Evolutionary conservation across 2,888 invertebrate species (phyloP).

Genomic region (Timandra comae): DNA sequence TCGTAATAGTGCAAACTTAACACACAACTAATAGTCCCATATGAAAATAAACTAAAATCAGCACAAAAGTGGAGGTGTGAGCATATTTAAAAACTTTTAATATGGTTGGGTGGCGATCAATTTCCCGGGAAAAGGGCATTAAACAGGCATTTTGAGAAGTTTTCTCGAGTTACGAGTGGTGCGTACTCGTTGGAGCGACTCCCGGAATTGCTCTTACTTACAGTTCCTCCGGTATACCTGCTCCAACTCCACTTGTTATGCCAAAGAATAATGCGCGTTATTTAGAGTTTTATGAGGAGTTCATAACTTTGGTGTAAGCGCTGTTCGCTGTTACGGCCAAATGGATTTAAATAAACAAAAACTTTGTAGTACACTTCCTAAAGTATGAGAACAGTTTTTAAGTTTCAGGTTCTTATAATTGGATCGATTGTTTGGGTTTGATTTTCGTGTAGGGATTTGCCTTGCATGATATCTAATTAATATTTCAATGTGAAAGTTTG

Average conservation of each 20-base stretch:
- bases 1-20: too few species aligned
- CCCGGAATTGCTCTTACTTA: conserved; percentile 47
- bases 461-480: too few species aligned
- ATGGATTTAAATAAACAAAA: conserved; percentile 2
- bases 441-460: too few species aligned
- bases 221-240: conserved; percentile 40
- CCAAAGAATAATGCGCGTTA: conserved; percentile 37
- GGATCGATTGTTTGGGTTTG: too few species aligned
- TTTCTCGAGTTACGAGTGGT: conserved; percentile 34
- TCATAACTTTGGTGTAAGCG: conserved; percentile 21
- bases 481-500: too few species aligned
- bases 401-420: too few species aligned
- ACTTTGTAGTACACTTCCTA: too few species aligned
- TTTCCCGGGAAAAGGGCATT: conserved; percentile 44
- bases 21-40: too few species aligned
- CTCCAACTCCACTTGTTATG: conserved; percentile 34
- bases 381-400: too few species aligned
- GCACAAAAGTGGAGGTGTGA: background rate
- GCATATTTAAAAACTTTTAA: conserved; percentile 18
- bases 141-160: conserved; percentile 47
- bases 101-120: conserved; percentile 32
- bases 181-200: conserved; percentile 53
- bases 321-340: conserved; percentile 11
- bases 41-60: conserved; percentile 20
- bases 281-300: conserved; percentile 26